Evolutionary conservation across 1,140 invertebrate genomes (phyloP).

Genomic region (Leguminivora glycinivorella): DNA sequence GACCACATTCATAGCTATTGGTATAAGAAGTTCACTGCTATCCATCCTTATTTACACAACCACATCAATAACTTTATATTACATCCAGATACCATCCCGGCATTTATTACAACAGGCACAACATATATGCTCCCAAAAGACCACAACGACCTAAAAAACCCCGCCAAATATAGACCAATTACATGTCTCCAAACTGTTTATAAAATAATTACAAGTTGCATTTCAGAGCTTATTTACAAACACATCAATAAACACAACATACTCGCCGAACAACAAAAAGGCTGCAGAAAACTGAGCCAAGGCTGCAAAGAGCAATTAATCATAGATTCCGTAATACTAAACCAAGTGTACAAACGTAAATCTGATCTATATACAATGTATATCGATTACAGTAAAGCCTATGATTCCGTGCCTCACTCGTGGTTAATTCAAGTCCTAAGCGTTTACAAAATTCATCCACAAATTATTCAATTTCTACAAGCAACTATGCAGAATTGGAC

Average conservation of each 20-base stretch:
- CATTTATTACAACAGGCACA: slow-evolving; percentile 32
- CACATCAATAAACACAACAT: slow-evolving; percentile 31
- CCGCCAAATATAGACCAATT: slow-evolving; percentile 24
- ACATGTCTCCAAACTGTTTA: slow-evolving; percentile 41
- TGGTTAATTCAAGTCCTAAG: slow-evolving; percentile 21
- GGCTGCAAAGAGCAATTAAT: too few species aligned
- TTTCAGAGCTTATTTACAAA: slow-evolving; percentile 34
- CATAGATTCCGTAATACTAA: slow-evolving; percentile 21
- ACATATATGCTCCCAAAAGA: slow-evolving; percentile 42
- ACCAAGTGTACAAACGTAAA: slow-evolving; percentile 1
- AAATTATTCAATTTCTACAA: slow-evolving; percentile 23
- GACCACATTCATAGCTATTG: not conserved
- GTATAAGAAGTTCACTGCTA: slow-evolving; percentile 38
- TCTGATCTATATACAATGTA: slow-evolving; percentile 22
- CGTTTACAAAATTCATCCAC: slow-evolving; percentile 30
- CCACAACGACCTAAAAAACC: not conserved
- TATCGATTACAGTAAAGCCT: slow-evolving; percentile 28
- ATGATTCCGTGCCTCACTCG: too few species aligned
- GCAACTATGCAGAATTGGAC: slow-evolving; percentile 32
- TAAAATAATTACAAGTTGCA: slow-evolving; percentile 40
- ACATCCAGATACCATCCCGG: slow-evolving; percentile 27
- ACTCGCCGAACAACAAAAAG: too few species aligned
- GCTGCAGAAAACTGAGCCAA: too few species aligned
- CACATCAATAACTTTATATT: slow-evolving; percentile 33
- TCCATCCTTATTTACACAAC: slow-evolving; percentile 30